Evolutionary conservation across 2,113 vertebrate species (phyloP).

Genomic region (Hippocampus comes): DNA sequence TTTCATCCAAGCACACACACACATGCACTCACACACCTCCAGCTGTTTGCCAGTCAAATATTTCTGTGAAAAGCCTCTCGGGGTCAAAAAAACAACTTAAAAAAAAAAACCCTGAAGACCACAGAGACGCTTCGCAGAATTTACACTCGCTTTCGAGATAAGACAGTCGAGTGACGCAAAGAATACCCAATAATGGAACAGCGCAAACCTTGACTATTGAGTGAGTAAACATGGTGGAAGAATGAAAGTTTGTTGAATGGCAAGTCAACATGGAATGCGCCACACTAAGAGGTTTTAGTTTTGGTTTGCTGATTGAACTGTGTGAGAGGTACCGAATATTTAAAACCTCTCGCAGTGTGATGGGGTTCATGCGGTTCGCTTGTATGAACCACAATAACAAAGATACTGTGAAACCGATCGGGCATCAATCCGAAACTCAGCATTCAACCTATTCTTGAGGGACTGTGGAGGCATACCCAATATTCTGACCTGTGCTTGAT

Average conservation of each 20-base stretch:
- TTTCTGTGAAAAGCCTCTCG: not conserved
- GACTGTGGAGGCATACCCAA: too few species aligned
- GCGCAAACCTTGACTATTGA: slow-evolving; percentile 1
- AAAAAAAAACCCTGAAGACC: not conserved
- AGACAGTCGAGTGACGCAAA: not conserved
- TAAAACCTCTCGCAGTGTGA: too few species aligned
- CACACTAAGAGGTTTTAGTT: too few species aligned
- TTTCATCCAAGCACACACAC: not conserved
- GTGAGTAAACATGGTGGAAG: slow-evolving; percentile 1
- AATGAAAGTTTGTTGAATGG: not conserved
- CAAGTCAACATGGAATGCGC: not conserved
- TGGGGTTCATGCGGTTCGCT: too few species aligned
- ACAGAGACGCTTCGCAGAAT: not conserved
- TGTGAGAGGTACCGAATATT: too few species aligned
- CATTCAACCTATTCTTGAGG: too few species aligned
- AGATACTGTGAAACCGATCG: too few species aligned
- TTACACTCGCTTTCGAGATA: not conserved
- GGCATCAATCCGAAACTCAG: too few species aligned
- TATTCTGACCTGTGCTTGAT: too few species aligned
- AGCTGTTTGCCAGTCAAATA: not conserved
- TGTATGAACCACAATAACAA: too few species aligned
- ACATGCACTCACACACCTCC: not conserved
- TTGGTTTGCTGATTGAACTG: too few species aligned
- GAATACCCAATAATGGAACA: not conserved
- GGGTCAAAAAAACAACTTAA: not conserved